Conservation (phyloP, 2,888 invertebrate species). For the Limnephilus auricula region DNA sequence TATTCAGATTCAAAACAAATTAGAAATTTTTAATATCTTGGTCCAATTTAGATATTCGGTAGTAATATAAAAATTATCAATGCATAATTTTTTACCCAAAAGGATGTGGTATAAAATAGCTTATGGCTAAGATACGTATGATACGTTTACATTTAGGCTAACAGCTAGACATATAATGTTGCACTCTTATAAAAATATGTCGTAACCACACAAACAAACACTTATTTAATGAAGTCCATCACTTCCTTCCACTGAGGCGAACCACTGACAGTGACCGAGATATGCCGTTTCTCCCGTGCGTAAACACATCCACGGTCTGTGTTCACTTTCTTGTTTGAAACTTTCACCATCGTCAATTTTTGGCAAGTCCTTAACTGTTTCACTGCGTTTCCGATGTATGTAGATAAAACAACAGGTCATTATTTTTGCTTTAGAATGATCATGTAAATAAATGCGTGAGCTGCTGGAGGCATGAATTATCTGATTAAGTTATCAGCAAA, state of each 20-base stretch:
- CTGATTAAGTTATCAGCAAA: not conserved
- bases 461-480: not conserved
- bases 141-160: not conserved
- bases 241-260: constrained; percentile 55
- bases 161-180: constrained; percentile 1
- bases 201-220: constrained; percentile 49
- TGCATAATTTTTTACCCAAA: not conserved
- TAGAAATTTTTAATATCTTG: constrained; percentile 13
- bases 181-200: constrained; percentile 33
- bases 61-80: constrained; percentile 12
- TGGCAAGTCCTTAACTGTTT: not conserved
- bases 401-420: not conserved
- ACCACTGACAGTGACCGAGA: constrained; percentile 64
- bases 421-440: not conserved
- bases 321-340: constrained; percentile 53
- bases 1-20: constrained; percentile 2
- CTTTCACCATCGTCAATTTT: not conserved
- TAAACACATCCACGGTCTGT: constrained; percentile 3
- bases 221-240: constrained; percentile 39
- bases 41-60: constrained; percentile 2
- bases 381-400: not conserved
- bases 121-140: constrained; percentile 7
- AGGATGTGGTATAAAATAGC: constrained; percentile 17
- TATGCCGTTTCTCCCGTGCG: constrained; percentile 4
- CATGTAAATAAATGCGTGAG: not conserved